Evolutionary conservation across 1,140 invertebrate genomes (phyloP), one percentile per base, ranked within the genome.

Genomic region (Apis florea): DNA sequence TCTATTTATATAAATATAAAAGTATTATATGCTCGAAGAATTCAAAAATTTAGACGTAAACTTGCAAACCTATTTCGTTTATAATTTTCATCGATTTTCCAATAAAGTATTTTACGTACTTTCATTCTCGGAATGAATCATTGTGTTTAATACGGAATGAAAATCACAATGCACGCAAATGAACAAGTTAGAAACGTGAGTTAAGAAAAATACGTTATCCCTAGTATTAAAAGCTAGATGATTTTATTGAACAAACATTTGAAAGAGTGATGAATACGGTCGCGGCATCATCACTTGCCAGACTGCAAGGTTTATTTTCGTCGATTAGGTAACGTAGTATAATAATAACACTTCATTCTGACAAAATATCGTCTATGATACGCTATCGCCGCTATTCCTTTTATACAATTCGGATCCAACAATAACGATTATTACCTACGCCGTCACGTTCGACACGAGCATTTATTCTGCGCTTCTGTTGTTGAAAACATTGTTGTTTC

Each of bases 251-350:
- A 40, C 9, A 11, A 31, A 3, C 26, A 47, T 31, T 15, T 49
- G 21, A 26, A 64, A 10, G 15, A 59, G 31, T 64, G n/a, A 66
- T 8, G 53, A 47, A 49, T 10, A 12, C 0, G 24, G 17, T 24
- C 26, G 15, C 61, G 1, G 9, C 54, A 26, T 47, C 54, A 26
- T 47, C 31, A 66, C 21, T 40, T 75, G 79, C 71, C 79, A 75
- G 63, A 66, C 8, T 17, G 51, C 10, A 19, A 4, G 19, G 47
- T 75, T 75, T 81, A 81, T 81, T 81, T 81, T 75, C 47, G 79
- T 75, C 79, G 71, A 40, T 81, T 81, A 49, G 51, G 79, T 63
- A 81, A 81, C 24, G 17, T 4, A 17, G 6, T 53, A 54, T 56
- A 75, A 74, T 80, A 72, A 67, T 40, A 74, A 40, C 6, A 40